Evolutionary conservation across 1,140 invertebrate genomes (phyloP).

Genomic region (Bombus vancouverensis): DNA sequence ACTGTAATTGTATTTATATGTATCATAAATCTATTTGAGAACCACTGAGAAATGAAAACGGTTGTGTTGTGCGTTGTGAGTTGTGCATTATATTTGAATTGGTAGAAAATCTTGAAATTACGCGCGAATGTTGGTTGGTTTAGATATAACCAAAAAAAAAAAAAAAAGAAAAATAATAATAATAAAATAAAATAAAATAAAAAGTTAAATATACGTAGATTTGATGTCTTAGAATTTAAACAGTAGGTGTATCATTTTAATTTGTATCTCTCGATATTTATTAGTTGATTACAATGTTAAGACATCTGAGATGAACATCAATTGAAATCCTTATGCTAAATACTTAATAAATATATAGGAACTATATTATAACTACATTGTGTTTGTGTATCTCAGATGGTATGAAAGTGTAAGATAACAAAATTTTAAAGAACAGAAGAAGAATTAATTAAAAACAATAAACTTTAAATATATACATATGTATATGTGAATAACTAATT

Average conservation of each 20-base stretch:
- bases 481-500: background rate
- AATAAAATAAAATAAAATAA: background rate
- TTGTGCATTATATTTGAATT: background rate
- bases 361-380: no score
- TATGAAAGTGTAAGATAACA: background rate
- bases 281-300: no score
- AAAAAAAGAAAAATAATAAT: background rate
- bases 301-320: background rate
- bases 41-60: background rate
- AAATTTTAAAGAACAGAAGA: background rate
- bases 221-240: background rate
- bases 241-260: no score
- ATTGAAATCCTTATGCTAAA: background rate
- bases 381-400: no score
- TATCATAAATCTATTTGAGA: background rate
- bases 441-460: background rate
- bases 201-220: background rate
- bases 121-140: background rate
- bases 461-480: background rate
- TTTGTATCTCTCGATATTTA: no score
- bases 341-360: no score
- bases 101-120: background rate
- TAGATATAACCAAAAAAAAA: background rate
- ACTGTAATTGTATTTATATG: background rate
- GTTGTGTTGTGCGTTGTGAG: background rate